These are phyloP conservation scores for Endomychus coccineus DNA, from an alignment of 2,888 invertebrate species.

Conservation along the genomic window DNA sequence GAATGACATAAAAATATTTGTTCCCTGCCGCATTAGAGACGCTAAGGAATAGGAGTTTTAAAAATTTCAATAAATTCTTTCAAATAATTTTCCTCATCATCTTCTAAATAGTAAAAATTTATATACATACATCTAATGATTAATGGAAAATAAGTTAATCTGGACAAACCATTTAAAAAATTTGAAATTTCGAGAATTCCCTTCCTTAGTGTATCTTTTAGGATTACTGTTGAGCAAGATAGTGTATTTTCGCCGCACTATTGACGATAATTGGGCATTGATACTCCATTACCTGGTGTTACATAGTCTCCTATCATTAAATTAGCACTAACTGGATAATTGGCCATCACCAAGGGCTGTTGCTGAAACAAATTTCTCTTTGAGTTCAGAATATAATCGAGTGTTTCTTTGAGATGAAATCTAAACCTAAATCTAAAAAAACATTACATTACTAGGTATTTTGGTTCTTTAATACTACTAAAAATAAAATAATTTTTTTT, in stretches of 20 bases:
- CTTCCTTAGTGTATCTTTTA: slow-evolving; percentile 28
- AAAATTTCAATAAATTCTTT: slow-evolving; percentile 11
- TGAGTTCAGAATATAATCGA: too few relatives aligned
- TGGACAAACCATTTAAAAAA: too few relatives aligned
- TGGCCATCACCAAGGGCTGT: slow-evolving; percentile 52
- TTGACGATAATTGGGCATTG: slow-evolving; percentile 41
- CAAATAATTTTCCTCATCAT: too few relatives aligned
- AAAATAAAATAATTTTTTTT: too few relatives aligned
- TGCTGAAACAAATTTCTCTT: slow-evolving; percentile 41
- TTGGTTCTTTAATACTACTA: too few relatives aligned
- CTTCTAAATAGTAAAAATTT: too few relatives aligned
- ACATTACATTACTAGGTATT: too few relatives aligned
- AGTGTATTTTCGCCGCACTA: slow-evolving; percentile 29
- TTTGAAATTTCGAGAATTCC: slow-evolving; percentile 20
- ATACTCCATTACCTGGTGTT: slow-evolving; percentile 50
- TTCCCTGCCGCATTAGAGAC: slow-evolving; percentile 7
- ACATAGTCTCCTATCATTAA: slow-evolving; percentile 72
- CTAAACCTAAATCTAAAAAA: too few relatives aligned
- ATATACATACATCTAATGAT: too few relatives aligned
- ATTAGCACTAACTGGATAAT: slow-evolving; percentile 62
- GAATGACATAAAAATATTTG: slow-evolving; percentile 4
- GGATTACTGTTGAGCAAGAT: slow-evolving; percentile 32
- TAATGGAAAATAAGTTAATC: too few relatives aligned
- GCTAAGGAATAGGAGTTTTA: slow-evolving; percentile 5
- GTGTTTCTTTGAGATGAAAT: too few relatives aligned